These are phyloP conservation scores for Coccyzus lansbergi DNA, from an alignment of 2,797 vertebrate genomes.

Conservation along the genomic window DNA sequence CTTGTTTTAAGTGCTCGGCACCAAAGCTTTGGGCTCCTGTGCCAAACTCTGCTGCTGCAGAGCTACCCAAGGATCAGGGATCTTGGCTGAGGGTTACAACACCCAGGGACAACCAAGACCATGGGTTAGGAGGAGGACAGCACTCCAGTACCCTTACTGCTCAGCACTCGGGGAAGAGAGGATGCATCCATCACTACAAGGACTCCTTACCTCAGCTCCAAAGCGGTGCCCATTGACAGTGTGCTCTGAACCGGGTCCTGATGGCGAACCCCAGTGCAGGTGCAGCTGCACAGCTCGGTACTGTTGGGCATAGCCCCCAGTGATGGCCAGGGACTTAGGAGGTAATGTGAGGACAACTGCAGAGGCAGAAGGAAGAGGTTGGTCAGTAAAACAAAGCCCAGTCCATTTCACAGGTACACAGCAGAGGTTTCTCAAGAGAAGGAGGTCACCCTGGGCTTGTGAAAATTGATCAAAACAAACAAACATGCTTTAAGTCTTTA, in stretches of 20 bases:
- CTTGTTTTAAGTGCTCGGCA: not conserved
- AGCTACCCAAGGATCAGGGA: not conserved
- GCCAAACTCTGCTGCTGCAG: not conserved
- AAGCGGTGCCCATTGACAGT: conserved; percentile 77
- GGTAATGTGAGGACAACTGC: conserved; percentile 77
- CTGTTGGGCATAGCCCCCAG: conserved; percentile 66
- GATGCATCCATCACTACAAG: accelerated
- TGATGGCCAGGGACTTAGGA: conserved; percentile 62
- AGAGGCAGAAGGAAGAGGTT: not conserved
- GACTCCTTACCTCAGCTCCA: conserved; percentile 80
- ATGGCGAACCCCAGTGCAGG: conserved; percentile 83
- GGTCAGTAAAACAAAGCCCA: not conserved
- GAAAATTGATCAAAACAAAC: not conserved
- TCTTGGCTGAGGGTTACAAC: not conserved
- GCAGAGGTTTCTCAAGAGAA: not conserved
- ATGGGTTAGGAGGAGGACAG: accelerated
- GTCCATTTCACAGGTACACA: accelerated
- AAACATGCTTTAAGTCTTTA: not conserved
- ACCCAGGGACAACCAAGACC: not conserved
- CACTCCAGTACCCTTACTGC: not conserved
- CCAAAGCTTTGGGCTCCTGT: accelerated
- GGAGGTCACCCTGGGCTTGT: not conserved
- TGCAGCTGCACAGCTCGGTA: conserved; percentile 83
- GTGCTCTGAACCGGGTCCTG: conserved; percentile 81
- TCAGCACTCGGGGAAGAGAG: not conserved